Base-by-base conservation (phyloP, 2,113 vertebrate species). In the Pseudopodoces humilis region DNA sequence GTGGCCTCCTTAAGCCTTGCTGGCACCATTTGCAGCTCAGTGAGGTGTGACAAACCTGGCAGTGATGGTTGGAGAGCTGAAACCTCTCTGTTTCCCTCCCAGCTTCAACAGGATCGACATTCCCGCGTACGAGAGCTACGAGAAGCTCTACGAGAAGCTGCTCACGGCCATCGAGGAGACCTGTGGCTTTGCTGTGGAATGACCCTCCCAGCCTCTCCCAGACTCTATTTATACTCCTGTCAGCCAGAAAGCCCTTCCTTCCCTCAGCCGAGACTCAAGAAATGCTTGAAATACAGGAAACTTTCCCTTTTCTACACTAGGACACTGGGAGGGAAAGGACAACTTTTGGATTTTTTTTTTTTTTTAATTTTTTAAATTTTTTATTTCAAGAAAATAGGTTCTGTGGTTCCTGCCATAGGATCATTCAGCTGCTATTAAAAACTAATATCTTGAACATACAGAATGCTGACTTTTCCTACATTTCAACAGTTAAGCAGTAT, bases 101-200 rank as follows among this genome's bases (percentile, higher is more conserved):
- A 99, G 99, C 97, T 99, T 99, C 96, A 99, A 99, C 96, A 98
- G 99, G 96, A 99, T 99, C 64, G 99, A 99, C 99, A 99, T 99
- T 98, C 99, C 99, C 72, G 99, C 99, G 5, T 99, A 99, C 19
- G 99, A 99, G 97, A 98, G 97, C 96, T 99, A 99, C 31, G 99
- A 99, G 92, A 99, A 99, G 98, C 98, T 99, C 24, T 99, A 99
- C 80, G 99, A 99, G 98, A 99, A 99, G 98, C 98, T 99, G 98
- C 99, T 99, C 97, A 99, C 99, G 22, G 99, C 99, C 98, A 99
- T 99, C 60, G 99, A 99, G 97, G 99, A 99, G 97, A 99, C 99
- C 11, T 99, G 99, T 83, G 99, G 99, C 92, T 99, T 99, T 77
- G 99, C 99, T 88, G 99, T 99, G 96, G 99, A 99, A 98, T 99